phyloP scores from a whole-genome alignment of 2,113 vertebrate species.

The Lynx canadensis region DNA sequence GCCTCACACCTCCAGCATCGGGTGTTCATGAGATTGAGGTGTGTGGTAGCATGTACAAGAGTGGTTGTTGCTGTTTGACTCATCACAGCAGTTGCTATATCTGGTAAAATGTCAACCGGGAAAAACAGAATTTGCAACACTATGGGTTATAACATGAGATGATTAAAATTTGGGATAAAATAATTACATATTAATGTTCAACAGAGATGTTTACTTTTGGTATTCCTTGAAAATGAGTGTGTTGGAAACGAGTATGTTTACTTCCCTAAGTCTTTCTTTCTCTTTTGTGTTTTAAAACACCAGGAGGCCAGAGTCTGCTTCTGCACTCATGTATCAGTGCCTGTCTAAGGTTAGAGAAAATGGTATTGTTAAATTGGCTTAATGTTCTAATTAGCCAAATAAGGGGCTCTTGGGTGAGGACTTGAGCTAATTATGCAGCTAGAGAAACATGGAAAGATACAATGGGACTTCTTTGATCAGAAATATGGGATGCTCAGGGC shows the following conservation, averaged over 20 bases:
- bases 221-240: not conserved
- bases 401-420: not conserved
- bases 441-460: not conserved
- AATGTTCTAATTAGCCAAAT: not conserved
- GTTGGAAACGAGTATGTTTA: not conserved
- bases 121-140: not conserved
- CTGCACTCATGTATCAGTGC: not conserved
- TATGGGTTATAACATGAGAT: not conserved
- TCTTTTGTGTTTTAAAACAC: not conserved
- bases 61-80: not conserved
- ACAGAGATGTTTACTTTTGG: not conserved
- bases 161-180: not conserved
- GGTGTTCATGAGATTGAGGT: not conserved
- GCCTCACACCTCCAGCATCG: not conserved
- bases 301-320: not conserved
- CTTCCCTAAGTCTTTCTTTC: not conserved
- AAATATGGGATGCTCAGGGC: not conserved
- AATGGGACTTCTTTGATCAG: not conserved
- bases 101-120: not conserved
- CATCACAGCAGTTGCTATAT: not conserved
- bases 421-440: not conserved
- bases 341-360: not conserved
- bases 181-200: not conserved
- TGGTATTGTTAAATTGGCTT: not conserved
- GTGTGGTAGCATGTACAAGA: not conserved